Conservation (phyloP, 1,140 invertebrate species). For the Drosophila mauritiana region DNA sequence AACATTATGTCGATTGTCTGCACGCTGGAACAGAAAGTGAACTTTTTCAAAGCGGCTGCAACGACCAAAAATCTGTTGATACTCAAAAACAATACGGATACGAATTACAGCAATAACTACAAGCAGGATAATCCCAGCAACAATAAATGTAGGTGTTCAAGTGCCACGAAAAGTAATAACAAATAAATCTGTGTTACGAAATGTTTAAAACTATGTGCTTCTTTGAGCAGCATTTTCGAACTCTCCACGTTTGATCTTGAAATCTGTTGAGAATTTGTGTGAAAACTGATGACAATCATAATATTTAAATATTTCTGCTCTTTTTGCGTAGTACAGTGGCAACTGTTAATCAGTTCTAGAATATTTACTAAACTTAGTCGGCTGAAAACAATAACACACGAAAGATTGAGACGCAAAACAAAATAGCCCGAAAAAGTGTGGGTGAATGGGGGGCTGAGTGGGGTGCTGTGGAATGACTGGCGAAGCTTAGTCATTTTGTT, state of each 20-base stretch:
- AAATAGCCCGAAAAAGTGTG: constrained; percentile 25
- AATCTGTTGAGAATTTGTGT: neutral
- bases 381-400: constrained; percentile 23
- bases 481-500: constrained; percentile 76
- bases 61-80: constrained; percentile 68
- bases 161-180: neutral
- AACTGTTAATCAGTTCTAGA: constrained; percentile 23
- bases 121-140: constrained; percentile 30
- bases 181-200: neutral
- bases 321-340: neutral
- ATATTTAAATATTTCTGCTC: neutral
- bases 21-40: constrained; percentile 76
- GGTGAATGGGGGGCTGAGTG: neutral
- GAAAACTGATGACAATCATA: neutral
- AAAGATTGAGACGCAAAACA: constrained; percentile 57
- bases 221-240: neutral
- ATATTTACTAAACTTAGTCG: constrained; percentile 11
- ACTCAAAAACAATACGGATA: constrained; percentile 68
- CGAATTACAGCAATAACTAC: constrained; percentile 38
- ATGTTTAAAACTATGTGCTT: no score
- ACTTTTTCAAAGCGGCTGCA: constrained; percentile 72
- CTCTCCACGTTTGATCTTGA: neutral
- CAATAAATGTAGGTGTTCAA: constrained; percentile 62
- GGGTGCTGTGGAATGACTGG: constrained; percentile 19
- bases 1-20: constrained; percentile 83